These are phyloP conservation scores for Nothocercus julius DNA, from an alignment of 2,113 vertebrate species.

Conservation along the genomic window DNA sequence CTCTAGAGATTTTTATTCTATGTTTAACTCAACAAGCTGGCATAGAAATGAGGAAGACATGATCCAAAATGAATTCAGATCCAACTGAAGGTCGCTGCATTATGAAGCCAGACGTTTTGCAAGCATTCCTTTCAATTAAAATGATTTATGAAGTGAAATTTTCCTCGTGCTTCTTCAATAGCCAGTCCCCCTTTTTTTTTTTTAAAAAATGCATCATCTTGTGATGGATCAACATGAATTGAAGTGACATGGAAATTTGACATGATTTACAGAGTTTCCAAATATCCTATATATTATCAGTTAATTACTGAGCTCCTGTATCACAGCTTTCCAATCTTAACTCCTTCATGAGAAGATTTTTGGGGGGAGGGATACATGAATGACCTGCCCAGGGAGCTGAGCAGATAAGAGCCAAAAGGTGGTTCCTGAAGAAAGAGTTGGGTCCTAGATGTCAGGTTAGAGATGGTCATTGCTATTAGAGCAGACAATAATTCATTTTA, in stretches of 20 bases:
- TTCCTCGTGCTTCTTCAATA: constrained; percentile 22
- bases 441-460: neutral
- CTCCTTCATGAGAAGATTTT: neutral
- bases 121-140: constrained; percentile 22
- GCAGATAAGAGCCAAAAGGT: neutral
- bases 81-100: neutral
- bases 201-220: neutral
- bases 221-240: neutral
- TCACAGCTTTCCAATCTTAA: neutral
- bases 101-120: neutral
- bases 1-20: constrained; percentile 29
- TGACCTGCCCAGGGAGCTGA: neutral
- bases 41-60: constrained; percentile 29
- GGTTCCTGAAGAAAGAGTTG: neutral
- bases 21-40: constrained; percentile 44
- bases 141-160: neutral
- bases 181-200: neutral
- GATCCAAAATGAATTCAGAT: neutral
- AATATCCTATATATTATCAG: neutral
- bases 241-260: neutral
- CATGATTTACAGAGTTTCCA: neutral
- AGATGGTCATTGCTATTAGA: neutral
- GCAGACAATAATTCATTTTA: neutral
- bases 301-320: neutral
- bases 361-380: neutral